Evolutionary conservation across 2,888 invertebrate species (phyloP).

Genomic region (Phyllotreta cruciferae): DNA sequence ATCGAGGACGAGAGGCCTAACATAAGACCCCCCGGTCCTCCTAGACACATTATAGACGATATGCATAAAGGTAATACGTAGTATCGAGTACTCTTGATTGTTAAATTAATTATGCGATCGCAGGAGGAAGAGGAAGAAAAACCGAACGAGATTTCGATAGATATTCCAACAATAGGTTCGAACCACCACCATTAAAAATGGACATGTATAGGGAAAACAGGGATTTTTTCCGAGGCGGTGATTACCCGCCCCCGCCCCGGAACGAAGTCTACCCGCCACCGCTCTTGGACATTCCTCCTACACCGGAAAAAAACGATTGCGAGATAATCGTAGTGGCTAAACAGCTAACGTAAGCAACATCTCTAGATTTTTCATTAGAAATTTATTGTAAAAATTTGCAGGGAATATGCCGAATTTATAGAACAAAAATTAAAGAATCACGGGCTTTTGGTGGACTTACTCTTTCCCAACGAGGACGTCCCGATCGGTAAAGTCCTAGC

Average conservation of each 20-base stretch:
- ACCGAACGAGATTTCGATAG: constrained; percentile 34
- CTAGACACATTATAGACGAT: constrained; percentile 38
- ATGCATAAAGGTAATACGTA: constrained; percentile 24
- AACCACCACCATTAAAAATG: constrained; percentile 38
- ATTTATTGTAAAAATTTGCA: constrained; percentile 50
- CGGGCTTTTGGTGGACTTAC: constrained; percentile 81
- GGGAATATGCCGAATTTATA: constrained; percentile 88
- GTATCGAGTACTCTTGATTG: not conserved
- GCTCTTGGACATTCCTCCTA: constrained; percentile 28
- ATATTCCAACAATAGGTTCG: constrained; percentile 42
- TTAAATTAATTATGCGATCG: constrained; percentile 28
- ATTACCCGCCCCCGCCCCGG: constrained; percentile 45
- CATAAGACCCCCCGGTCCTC: constrained; percentile 42
- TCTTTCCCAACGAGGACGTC: constrained; percentile 92
- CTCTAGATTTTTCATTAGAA: constrained; percentile 10
- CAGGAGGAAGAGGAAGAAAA: constrained; percentile 33
- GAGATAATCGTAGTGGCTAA: constrained; percentile 90
- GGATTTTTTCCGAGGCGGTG: constrained; percentile 37
- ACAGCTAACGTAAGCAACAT: constrained; percentile 74
- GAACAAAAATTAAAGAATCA: constrained; percentile 80
- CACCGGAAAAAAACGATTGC: constrained; percentile 79
- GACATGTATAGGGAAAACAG: constrained; percentile 35
- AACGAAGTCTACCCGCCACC: constrained; percentile 43
- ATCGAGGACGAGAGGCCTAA: constrained; percentile 41
- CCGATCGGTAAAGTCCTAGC: constrained; percentile 80